Conservation (phyloP, 2,797 vertebrate species). For the Eulemur albifrons region DNA sequence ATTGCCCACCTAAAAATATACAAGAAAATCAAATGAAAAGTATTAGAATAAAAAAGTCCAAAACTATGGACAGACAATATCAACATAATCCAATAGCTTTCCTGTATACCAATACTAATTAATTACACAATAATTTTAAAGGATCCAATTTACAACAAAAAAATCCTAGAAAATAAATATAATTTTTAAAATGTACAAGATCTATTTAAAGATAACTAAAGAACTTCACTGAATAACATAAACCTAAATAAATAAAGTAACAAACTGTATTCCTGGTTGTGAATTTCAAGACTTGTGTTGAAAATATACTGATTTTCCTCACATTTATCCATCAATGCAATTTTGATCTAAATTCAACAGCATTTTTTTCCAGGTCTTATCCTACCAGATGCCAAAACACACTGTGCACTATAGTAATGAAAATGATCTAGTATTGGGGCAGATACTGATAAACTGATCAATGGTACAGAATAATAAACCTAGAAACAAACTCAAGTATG, state of each 20-base stretch:
- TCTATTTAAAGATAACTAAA: neutral
- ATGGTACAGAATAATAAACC: neutral
- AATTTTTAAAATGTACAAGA: neutral
- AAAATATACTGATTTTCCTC: neutral
- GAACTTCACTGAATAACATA: neutral
- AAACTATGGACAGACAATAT: neutral
- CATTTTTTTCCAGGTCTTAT: slow-evolving; percentile 25
- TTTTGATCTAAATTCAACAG: neutral
- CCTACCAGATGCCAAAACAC: neutral
- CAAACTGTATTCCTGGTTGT: neutral
- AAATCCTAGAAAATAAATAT: neutral
- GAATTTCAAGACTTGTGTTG: neutral
- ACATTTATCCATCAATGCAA: neutral
- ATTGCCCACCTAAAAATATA: neutral
- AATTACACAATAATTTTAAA: slow-evolving; percentile 21
- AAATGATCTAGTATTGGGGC: neutral
- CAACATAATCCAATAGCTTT: neutral
- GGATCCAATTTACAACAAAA: neutral
- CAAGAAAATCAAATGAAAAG: neutral
- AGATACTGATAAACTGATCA: slow-evolving; percentile 19
- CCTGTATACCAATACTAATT: neutral
- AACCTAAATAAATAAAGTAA: slow-evolving; percentile 20
- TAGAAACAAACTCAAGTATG: slow-evolving; percentile 6
- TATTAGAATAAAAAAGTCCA: neutral
- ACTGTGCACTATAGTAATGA: neutral